Conservation (phyloP, 2,797 vertebrate genomes). For the Acanthopagrus latus region DNA sequence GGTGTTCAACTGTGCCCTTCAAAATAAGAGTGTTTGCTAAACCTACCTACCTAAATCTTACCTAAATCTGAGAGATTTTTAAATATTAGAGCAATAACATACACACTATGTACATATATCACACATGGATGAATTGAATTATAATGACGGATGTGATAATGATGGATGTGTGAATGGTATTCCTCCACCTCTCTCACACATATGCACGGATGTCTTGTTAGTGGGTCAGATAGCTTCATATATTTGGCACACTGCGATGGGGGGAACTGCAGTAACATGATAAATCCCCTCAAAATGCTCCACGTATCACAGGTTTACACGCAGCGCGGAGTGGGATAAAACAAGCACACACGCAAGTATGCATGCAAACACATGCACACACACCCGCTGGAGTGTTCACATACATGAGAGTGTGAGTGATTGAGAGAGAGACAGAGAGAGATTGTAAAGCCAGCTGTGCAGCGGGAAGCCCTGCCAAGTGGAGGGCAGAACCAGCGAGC, state of each 20-base stretch:
- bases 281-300: conserved; percentile 24
- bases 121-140: neutral
- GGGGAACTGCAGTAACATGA: conserved; percentile 12
- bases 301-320: conserved; percentile 11
- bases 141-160: neutral
- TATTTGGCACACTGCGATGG: neutral
- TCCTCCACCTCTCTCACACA: neutral
- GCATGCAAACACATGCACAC: neutral
- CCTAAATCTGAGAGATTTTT: neutral
- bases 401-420: conserved; percentile 19
- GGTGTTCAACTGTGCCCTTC: neutral
- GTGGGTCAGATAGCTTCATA: neutral
- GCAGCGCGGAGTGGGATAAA: conserved; percentile 7
- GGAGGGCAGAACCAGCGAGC: conserved; percentile 61
- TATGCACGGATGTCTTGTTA: neutral
- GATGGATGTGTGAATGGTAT: neutral
- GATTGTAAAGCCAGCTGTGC: conserved; percentile 74
- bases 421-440: conserved; percentile 46
- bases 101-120: neutral
- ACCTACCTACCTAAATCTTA: neutral
- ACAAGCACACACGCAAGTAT: conserved; percentile 23
- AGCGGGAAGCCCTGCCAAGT: conserved; percentile 67
- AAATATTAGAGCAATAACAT: neutral
- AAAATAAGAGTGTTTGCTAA: neutral
- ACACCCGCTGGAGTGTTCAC: conserved; percentile 1